Evolutionary conservation across 2,888 invertebrate species (phyloP), one percentile per base, ranked within the genome.

Genomic region (Copidosoma aretas): DNA sequence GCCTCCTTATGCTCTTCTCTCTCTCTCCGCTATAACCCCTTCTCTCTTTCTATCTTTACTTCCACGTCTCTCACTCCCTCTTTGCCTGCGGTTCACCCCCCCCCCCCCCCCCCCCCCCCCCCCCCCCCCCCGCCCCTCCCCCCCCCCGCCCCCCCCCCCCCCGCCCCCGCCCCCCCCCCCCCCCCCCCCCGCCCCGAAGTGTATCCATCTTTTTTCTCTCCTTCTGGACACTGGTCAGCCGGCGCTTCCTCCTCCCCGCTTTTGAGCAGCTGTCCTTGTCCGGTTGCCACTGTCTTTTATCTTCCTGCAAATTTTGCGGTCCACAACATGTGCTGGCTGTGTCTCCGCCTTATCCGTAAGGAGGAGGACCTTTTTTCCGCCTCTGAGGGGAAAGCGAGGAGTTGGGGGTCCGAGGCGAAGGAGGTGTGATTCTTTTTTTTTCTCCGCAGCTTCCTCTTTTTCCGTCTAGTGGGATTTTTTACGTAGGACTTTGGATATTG

Each of bases 251-350:
- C 61, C 60, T 60, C 57, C 52, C 12, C n/a, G 52, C 52, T 22
- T 19, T 52, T 19, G 4, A 14, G 3, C 43, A 12, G 43, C 15
- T 19, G 39, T 12, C 32, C 2, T n/a, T 73, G 72, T 71, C 70
- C 4, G 32, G 71, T 73, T 73, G 61, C 68, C 68, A 68, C 67
- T 60, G 65, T 69, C 71, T 68, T 67, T 68, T 67, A 64, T 71
- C 73, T 67, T 68, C 68, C 73, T 71, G 71, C 75, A 72, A 77
- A 75, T 75, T 78, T 76, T 78, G 77, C 74, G 77, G 77, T 76
- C 76, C 74, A 62, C 69, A 71, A 73, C 74, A 74, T 76, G 74
- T 73, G 75, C 75, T 21, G 39, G 49, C 75, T 8, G 8, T 32
- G 32, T 32, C 32, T 32, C 32, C 73, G 76, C 76, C 69, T 70